Percentiles rank a stretch among this genome's conserved stretches.
Evolutionary conservation across 2,797 vertebrate genomes (phyloP).

Genomic region (Momotus momota): DNA sequence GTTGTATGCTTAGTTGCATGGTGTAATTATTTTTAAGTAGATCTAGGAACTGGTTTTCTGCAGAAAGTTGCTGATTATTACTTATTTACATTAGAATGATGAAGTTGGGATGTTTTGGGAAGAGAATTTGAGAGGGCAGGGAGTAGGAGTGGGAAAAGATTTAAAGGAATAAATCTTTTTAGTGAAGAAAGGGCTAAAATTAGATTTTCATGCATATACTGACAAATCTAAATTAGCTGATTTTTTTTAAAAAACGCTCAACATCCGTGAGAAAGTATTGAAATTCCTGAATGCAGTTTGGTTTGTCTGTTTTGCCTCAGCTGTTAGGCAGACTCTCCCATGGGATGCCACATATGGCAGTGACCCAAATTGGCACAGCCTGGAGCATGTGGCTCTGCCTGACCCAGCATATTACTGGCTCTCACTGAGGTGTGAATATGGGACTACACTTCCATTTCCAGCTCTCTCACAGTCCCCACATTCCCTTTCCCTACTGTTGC

Average conservation of each 20-base stretch:
- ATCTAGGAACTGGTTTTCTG: slow-evolving; percentile 1
- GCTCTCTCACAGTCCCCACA: background rate
- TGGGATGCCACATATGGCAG: background rate
- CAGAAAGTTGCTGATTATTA: background rate
- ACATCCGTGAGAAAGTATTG: slow-evolving; percentile 2
- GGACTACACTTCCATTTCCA: background rate
- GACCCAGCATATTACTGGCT: fast-evolving
- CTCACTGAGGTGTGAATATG: background rate
- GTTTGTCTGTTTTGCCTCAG: background rate
- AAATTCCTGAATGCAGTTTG: background rate
- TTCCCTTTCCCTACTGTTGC: background rate
- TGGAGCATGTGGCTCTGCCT: background rate
- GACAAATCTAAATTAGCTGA: slow-evolving; percentile 22
- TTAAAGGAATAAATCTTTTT: slow-evolving; percentile 38
- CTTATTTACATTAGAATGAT: slow-evolving; percentile 7
- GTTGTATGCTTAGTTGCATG: background rate
- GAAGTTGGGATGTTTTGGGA: slow-evolving; percentile 21
- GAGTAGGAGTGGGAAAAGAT: background rate
- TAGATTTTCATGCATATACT: background rate
- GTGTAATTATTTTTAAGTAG: slow-evolving; percentile 1
- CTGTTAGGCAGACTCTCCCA: background rate
- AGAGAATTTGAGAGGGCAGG: background rate
- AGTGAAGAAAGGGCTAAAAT: background rate
- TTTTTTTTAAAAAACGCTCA: background rate
- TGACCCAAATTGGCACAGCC: fast-evolving